Evolutionary conservation across 1,140 invertebrate species (phyloP), one percentile per base, ranked within the genome.

Genomic region (Atta cephalotes): DNA sequence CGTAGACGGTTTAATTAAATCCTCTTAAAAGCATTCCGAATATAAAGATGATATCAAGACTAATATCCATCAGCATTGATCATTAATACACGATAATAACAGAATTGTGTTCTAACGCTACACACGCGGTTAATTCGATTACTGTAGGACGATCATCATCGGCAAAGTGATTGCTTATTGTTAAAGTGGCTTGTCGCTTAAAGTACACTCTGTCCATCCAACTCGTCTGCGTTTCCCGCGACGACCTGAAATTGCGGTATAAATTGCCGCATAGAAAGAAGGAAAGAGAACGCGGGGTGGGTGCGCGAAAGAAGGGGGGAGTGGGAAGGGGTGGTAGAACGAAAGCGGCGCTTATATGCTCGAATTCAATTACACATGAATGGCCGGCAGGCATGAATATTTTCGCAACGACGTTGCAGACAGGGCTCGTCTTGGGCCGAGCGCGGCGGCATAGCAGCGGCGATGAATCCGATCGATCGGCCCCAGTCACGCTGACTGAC

Each of bases 311-410:
- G 21, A 31, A 31, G 31, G 31, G 31, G 31, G 0, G 3, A 3
- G 1, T 7, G 28, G 6, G 1, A 1, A 6, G 28, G 12, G 58
- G 45, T 5, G 58, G 21, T 16, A 12, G 39, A 45, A 39, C n/a
- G 62, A 71, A 7, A 28, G 53, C 18, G 56, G 70, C 78, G 80
- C 80, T 84, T 74, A 74, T 84, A 76, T 84, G 56, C 58, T 74
- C 80, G 80, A 76, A 84, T 84, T 84, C 80, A 84, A 84, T 84
- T 84, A 84, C 56, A 76, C 58, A 51, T 76, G 70, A 84, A 84
- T 84, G 72, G 25, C 68, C 70, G 25, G 80, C 56, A 51, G 70
- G 80, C 80, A 84, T 84, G 80, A 84, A 84, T 84, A 84, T 84
- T 84, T 84, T 84, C 80, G 70, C 80, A 62, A 84, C 80, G 80